Conservation (phyloP, 2,113 vertebrate genomes). For the Thamnophis sirtalis region DNA sequence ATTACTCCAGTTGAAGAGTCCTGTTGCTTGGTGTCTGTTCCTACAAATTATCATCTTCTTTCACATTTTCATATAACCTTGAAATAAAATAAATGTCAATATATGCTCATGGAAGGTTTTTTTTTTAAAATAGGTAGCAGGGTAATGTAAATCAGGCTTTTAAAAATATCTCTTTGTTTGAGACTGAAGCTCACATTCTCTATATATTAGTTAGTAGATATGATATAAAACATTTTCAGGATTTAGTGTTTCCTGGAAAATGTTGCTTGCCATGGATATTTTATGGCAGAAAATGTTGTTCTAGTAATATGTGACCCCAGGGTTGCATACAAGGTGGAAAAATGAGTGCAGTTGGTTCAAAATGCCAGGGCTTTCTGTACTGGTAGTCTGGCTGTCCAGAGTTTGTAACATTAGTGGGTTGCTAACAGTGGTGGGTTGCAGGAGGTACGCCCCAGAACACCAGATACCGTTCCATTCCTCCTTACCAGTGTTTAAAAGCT, state of each 20-base stretch:
- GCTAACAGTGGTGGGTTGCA: too few relatives aligned
- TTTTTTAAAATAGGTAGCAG: background rate
- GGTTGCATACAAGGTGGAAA: background rate
- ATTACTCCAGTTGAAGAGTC: slow-evolving; percentile 37
- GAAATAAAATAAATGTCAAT: slow-evolving; percentile 59
- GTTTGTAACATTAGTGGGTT: background rate
- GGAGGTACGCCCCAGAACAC: too few relatives aligned
- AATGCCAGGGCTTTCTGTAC: background rate
- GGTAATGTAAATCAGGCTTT: slow-evolving; percentile 22
- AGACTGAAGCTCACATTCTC: background rate
- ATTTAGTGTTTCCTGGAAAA: background rate
- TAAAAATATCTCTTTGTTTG: slow-evolving; percentile 17
- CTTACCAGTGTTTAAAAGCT: too few relatives aligned
- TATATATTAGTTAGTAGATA: background rate
- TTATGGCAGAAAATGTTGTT: background rate
- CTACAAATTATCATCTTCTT: slow-evolving; percentile 43
- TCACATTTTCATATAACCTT: slow-evolving; percentile 64
- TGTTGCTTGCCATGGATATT: background rate
- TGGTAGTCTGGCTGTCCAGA: background rate
- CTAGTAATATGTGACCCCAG: background rate
- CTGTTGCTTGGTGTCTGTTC: slow-evolving; percentile 42
- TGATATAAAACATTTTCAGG: background rate
- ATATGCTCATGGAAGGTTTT: slow-evolving; percentile 43
- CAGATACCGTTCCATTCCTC: too few relatives aligned
- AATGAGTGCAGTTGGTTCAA: background rate